Evolutionary conservation across 2,797 vertebrate genomes (phyloP).

Genomic region (Rhinoraja longicauda): DNA sequence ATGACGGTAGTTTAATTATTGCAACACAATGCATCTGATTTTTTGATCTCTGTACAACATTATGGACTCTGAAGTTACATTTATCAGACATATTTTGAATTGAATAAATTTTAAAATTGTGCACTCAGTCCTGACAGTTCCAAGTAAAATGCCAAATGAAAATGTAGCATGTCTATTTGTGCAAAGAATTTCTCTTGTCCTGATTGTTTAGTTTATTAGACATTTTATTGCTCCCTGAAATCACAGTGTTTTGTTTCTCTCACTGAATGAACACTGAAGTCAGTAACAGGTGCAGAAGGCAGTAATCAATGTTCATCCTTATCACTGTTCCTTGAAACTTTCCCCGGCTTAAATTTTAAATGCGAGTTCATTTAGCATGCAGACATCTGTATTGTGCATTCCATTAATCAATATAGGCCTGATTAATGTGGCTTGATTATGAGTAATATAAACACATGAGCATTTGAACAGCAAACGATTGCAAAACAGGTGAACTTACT

Average conservation of each 20-base stretch:
- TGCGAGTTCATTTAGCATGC: background rate
- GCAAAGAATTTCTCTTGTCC: background rate
- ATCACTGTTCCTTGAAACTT: background rate
- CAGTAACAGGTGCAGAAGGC: background rate
- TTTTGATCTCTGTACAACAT: background rate
- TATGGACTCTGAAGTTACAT: background rate
- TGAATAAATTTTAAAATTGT: background rate
- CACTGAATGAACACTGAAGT: background rate
- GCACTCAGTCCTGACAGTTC: background rate
- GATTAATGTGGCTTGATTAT: background rate
- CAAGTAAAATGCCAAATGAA: background rate
- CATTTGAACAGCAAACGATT: background rate
- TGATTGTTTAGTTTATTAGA: background rate
- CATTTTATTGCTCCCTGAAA: background rate
- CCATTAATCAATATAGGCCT: background rate
- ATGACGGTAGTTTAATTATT: background rate
- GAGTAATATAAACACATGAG: background rate
- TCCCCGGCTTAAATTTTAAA: background rate
- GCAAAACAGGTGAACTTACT: conserved; percentile 65
- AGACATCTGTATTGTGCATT: background rate
- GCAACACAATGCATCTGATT: background rate
- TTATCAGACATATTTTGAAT: background rate
- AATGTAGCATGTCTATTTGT: background rate
- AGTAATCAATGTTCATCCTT: background rate
- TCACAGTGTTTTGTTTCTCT: background rate